A percentile compares a stretch with the other conserved stretches of the same genome.
phyloP scores from a whole-genome alignment of 2,113 vertebrate genomes.

The Larimichthys crocea region DNA sequence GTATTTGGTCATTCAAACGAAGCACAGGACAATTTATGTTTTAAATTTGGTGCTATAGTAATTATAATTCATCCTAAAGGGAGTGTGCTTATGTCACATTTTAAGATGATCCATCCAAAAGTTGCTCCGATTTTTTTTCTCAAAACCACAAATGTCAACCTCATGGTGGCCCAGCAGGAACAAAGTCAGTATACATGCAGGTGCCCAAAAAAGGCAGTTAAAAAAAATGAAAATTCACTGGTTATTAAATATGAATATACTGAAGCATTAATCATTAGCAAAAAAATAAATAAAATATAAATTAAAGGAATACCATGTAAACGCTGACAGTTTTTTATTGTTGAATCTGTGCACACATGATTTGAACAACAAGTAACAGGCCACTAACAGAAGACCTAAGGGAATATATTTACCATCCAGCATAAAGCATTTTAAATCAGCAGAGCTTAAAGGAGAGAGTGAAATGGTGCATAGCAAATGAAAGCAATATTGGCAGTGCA shows the following conservation, averaged over 20 bases:
- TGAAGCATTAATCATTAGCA: slow-evolving; percentile 15
- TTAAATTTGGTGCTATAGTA: background rate
- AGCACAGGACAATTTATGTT: too few species aligned
- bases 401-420: slow-evolving; percentile 32
- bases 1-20: too few species aligned
- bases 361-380: slow-evolving; percentile 11
- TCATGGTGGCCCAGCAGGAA: background rate
- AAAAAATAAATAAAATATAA: slow-evolving; percentile 1
- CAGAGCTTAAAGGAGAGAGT: slow-evolving; percentile 51
- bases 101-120: background rate
- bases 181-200: background rate
- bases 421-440: slow-evolving; percentile 39
- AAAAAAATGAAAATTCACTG: too few species aligned
- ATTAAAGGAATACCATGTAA: slow-evolving; percentile 3
- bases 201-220: too few species aligned
- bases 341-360: slow-evolving; percentile 5
- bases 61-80: background rate
- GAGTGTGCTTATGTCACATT: background rate
- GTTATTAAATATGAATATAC: slow-evolving; percentile 9
- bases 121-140: background rate
- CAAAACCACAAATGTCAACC: background rate
- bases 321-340: background rate
- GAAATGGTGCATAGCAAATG: slow-evolving; percentile 71
- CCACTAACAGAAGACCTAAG: slow-evolving; percentile 1
- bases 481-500: slow-evolving; percentile 64